phyloP scores from a whole-genome alignment of 2,113 vertebrate genomes.

The Sterrhoptilus dennistouni region DNA sequence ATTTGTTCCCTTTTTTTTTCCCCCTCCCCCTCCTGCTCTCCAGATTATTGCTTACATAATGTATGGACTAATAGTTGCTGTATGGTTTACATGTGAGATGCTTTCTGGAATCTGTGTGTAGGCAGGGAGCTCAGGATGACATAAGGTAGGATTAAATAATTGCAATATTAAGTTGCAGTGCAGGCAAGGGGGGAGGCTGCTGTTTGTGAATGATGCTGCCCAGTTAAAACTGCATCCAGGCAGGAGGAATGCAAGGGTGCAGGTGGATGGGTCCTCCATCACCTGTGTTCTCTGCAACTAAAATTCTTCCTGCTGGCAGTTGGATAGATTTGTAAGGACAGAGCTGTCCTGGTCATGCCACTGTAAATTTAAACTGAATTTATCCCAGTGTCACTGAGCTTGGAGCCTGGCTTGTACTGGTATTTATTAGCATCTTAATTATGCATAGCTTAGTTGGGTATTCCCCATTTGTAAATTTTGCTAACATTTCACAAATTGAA shows the following conservation, averaged over 20 bases:
- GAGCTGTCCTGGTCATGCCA: background rate
- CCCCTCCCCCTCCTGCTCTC: background rate
- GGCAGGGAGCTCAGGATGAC: background rate
- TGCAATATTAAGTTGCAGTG: background rate
- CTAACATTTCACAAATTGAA: background rate
- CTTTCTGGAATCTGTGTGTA: background rate
- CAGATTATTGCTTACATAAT: background rate
- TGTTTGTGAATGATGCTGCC: background rate
- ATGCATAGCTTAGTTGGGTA: background rate
- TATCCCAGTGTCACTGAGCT: background rate
- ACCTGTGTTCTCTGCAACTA: background rate
- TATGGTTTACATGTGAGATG: background rate
- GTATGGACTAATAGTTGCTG: background rate
- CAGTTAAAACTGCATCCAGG: background rate
- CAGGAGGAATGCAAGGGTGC: background rate
- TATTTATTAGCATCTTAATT: background rate
- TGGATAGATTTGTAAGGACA: background rate
- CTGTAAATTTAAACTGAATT: background rate
- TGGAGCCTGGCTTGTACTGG: fast-evolving
- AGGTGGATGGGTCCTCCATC: background rate
- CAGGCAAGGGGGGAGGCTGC: background rate
- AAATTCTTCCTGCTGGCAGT: background rate
- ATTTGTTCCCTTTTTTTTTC: background rate
- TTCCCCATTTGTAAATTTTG: background rate
- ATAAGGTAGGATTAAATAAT: background rate